Base-by-base conservation (phyloP, 2,113 vertebrate species). In the Edolisoma coerulescens region DNA sequence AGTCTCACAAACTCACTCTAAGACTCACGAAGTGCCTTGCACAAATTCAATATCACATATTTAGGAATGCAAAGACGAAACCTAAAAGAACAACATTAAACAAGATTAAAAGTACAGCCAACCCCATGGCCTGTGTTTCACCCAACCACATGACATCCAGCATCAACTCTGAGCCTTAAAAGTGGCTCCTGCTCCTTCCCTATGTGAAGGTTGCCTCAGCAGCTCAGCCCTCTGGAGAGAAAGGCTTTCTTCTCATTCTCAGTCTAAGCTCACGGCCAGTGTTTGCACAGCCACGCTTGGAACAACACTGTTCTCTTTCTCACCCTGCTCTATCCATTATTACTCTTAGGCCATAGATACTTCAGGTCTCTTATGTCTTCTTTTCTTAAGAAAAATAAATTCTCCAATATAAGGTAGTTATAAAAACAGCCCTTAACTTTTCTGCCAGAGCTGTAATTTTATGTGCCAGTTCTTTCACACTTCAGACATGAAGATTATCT, bases 401-500 rank as follows among this genome's bases (percentile, higher is more conserved):
- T 90, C 32, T 53, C 44, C 28, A 41, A 42, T 63, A 30, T 42
- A 61, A 84, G 39, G 28, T 52, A 76, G 14, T 68, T 63, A 67
- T 22, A 37, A 81, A 73, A 64, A 11, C 30, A 19, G 9, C 1
- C 5, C 14, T 15, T 13, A 70, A 26, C 24, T 53, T 76, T 74
- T 41, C 41, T 93, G 42, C 22, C 67, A 93, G 59, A 83, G 32
- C 82, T 74, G 54, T 59, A 90, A 80, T 92, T 91, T 80, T 52
- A n/a, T 13, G 14, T 69, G 54, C 73, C 90, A 87, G 22, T 49
- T 90, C 75, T 88, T 90, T 77, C 70, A 76, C 6, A 22, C 49
- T 80, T 82, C 73, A 84, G 64, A 69, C 42, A 69, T 24, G 16
- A 93, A 92, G 23, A 90, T 63, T 86, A 93, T 53, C 67, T 93